These are phyloP conservation scores for Norana najaformis DNA, from an alignment of 2,888 invertebrate genomes.

Conservation along the genomic window DNA sequence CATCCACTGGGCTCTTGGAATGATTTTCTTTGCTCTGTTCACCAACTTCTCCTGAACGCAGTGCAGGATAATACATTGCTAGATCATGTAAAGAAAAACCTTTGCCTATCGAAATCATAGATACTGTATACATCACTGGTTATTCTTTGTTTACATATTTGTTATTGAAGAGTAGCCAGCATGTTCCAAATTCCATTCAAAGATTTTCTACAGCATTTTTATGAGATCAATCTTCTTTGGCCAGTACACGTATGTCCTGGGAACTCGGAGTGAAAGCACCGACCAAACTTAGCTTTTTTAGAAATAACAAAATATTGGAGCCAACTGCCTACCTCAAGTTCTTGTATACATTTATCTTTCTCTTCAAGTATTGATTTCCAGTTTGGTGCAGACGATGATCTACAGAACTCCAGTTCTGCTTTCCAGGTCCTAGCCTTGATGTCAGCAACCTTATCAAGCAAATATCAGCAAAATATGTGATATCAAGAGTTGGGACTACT, in stretches of 20 bases:
- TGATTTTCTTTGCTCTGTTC: no score
- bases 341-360: neutral
- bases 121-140: no score
- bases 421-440: neutral
- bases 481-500: neutral
- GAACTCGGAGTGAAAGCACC: neutral
- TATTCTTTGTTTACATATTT: neutral
- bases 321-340: neutral
- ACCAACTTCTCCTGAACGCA: no score
- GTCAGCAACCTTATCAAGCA: neutral
- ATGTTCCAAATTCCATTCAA: neutral
- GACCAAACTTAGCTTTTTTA: neutral
- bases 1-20: no score
- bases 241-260: neutral
- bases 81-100: no score
- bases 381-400: neutral
- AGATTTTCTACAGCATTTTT: neutral
- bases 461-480: neutral
- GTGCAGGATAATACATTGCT: no score
- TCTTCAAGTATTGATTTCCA: neutral
- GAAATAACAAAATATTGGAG: neutral
- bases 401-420: neutral
- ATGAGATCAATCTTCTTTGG: neutral
- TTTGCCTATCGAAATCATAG: no score
- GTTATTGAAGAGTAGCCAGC: neutral